Conservation (phyloP, 2,888 invertebrate genomes). For the Dendrolimus pini region DNA sequence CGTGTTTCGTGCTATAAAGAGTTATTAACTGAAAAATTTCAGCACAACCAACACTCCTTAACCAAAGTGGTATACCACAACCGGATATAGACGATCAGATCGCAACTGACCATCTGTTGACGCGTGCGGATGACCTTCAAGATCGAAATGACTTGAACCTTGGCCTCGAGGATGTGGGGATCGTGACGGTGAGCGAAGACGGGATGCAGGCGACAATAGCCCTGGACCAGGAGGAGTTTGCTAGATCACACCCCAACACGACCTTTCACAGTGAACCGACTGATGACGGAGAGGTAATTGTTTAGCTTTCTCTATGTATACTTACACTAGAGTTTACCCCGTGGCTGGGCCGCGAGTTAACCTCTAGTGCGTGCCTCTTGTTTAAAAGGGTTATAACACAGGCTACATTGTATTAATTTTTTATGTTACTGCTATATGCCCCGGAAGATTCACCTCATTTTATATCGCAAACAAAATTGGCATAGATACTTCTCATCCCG, state of each 20-base stretch:
- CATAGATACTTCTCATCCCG: too few relatives aligned
- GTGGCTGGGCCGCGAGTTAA: too few relatives aligned
- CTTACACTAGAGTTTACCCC: neutral
- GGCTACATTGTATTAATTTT: too few relatives aligned
- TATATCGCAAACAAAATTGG: too few relatives aligned
- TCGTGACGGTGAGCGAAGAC: constrained; percentile 60
- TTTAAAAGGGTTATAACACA: too few relatives aligned
- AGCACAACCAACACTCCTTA: constrained; percentile 51
- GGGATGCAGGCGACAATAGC: constrained; percentile 52
- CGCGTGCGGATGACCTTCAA: constrained; percentile 22
- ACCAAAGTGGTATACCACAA: constrained; percentile 42
- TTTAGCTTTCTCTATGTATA: constrained; percentile 3
- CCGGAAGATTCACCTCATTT: too few relatives aligned
- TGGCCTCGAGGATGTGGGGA: constrained; percentile 57
- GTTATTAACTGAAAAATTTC: constrained; percentile 8
- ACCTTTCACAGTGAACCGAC: constrained; percentile 68
- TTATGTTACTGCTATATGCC: too few relatives aligned
- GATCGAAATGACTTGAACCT: constrained; percentile 42
- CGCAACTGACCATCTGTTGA: constrained; percentile 54
- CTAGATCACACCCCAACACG: constrained; percentile 65
- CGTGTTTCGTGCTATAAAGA: too few relatives aligned
- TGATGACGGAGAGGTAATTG: constrained; percentile 49
- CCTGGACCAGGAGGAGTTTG: constrained; percentile 68
- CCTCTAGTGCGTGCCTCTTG: too few relatives aligned
- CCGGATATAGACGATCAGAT: constrained; percentile 64